Conservation (phyloP, 2,113 vertebrate species). For the Cettia cetti region DNA sequence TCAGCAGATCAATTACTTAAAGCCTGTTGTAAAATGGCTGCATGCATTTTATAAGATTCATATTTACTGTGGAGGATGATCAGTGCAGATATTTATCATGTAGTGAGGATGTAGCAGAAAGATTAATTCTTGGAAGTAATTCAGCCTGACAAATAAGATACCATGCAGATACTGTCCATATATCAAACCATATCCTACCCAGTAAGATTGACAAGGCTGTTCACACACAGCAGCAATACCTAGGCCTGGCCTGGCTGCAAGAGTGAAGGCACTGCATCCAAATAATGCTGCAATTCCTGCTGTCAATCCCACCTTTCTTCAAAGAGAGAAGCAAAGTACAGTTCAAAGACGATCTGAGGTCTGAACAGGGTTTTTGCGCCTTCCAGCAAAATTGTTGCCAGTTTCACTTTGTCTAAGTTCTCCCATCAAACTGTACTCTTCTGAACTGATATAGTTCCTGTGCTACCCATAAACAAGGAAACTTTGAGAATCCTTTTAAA, state of each 20-base stretch:
- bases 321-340: neutral
- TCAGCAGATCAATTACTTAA: neutral
- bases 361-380: neutral
- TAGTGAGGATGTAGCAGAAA: neutral
- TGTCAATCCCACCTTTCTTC: neutral
- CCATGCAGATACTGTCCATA: neutral
- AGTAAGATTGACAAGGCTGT: neutral
- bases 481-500: neutral
- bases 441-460: neutral
- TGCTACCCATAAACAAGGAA: neutral
- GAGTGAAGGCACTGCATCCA: neutral
- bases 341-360: neutral
- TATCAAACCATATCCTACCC: neutral
- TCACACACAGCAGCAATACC: neutral
- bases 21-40: neutral
- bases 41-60: neutral
- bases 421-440: neutral
- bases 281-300: neutral
- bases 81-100: neutral
- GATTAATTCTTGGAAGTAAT: slow-evolving; percentile 22
- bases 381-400: neutral
- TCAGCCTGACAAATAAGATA: neutral
- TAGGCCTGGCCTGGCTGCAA: neutral
- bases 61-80: neutral
- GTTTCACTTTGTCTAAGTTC: neutral